These are phyloP conservation scores for Atrina japonica DNA, from an alignment of 2,888 invertebrate species.

Conservation along the genomic window DNA sequence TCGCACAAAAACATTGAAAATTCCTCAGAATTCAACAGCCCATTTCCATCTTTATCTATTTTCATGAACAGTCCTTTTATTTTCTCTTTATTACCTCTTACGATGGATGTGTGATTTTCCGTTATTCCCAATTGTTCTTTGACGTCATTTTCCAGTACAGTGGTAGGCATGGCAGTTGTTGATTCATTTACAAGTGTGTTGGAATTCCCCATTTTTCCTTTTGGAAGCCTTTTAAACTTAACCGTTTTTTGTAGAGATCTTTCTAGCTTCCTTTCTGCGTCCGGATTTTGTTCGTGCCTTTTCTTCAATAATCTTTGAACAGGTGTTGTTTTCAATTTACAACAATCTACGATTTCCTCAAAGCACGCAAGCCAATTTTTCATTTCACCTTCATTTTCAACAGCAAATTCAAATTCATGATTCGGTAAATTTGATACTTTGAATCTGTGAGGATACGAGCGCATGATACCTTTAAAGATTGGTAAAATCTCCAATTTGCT, in stretches of 20 bases:
- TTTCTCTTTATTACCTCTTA: slow-evolving; percentile 47
- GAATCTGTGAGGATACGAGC: slow-evolving; percentile 29
- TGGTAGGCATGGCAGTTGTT: background rate
- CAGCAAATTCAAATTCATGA: slow-evolving; percentile 43
- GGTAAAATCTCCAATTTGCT: background rate
- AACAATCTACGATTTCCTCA: background rate
- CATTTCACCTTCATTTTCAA: slow-evolving; percentile 2
- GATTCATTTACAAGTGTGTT: no score
- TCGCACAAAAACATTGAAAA: slow-evolving; percentile 42
- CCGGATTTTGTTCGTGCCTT: background rate
- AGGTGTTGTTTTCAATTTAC: background rate
- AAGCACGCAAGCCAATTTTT: slow-evolving; percentile 17
- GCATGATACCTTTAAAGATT: background rate
- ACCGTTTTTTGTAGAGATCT: background rate
- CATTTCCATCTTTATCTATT: slow-evolving; percentile 51
- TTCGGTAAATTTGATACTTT: slow-evolving; percentile 38
- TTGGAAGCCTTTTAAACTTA: no score
- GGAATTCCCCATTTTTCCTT: no score
- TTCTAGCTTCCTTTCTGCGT: slow-evolving; percentile 1
- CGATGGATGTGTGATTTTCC: no score
- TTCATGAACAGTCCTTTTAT: slow-evolving; percentile 48
- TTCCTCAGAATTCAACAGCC: slow-evolving; percentile 46
- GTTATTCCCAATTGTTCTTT: background rate
- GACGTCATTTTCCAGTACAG: background rate
- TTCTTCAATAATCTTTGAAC: slow-evolving; percentile 10